These are phyloP conservation scores for Bombus waltoni DNA, from an alignment of 1,140 invertebrate genomes.

Conservation along the genomic window DNA sequence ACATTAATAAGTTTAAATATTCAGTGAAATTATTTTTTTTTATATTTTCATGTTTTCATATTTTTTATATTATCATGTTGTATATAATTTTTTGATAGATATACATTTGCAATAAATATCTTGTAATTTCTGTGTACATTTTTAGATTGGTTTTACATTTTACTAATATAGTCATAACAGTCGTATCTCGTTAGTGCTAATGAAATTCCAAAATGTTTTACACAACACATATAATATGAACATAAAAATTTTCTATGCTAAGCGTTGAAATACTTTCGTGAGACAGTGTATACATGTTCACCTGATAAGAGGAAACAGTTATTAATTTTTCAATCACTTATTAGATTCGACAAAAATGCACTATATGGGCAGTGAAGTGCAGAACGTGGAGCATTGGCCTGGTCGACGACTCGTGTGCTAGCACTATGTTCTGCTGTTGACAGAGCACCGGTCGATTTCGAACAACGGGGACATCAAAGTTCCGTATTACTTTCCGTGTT, in stretches of 20 bases:
- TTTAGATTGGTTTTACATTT: too few relatives aligned
- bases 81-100: too few relatives aligned
- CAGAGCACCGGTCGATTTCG: slow-evolving; percentile 11
- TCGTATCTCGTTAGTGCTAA: too few relatives aligned
- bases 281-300: background rate
- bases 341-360: slow-evolving; percentile 33
- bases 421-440: background rate
- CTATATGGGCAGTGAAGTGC: background rate
- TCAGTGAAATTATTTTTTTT: too few relatives aligned
- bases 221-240: background rate
- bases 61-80: too few relatives aligned
- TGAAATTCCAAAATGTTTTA: too few relatives aligned
- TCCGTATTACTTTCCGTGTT: slow-evolving; percentile 45
- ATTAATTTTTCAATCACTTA: slow-evolving; percentile 27
- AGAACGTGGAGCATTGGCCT: background rate
- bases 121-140: too few relatives aligned
- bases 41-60: too few relatives aligned
- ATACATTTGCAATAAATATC: too few relatives aligned
- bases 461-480: slow-evolving; percentile 37
- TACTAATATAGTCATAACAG: too few relatives aligned
- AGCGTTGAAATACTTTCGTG: background rate
- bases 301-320: background rate
- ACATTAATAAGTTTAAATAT: too few relatives aligned
- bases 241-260: background rate
- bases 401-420: background rate